Percentiles rank a stretch among this genome's conserved stretches.
phyloP scores from a whole-genome alignment of 2,113 vertebrate genomes.

The Catagonus wagneri region DNA sequence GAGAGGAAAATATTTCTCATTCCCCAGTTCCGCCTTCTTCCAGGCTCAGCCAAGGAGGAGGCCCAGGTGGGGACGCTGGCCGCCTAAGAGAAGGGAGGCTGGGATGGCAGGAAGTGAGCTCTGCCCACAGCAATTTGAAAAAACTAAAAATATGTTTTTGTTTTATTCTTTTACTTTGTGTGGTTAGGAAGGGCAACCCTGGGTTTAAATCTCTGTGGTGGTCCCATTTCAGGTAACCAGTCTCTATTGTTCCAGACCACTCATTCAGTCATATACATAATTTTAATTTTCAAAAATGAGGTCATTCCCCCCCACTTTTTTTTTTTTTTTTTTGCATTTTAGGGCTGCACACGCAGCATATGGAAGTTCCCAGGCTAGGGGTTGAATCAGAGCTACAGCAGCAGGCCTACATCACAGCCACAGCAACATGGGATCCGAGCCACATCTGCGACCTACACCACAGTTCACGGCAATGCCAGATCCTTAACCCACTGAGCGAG shows the following conservation, averaged over 20 bases:
- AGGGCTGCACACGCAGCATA: too few relatives aligned
- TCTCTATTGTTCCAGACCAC: accelerated
- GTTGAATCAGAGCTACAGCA: too few relatives aligned
- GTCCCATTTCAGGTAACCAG: too few relatives aligned
- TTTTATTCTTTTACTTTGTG: neutral
- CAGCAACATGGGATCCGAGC: too few relatives aligned
- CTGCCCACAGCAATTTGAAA: neutral
- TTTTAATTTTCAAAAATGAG: neutral
- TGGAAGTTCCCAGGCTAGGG: too few relatives aligned
- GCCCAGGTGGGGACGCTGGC: constrained; percentile 55
- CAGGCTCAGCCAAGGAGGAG: neutral
- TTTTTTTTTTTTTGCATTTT: neutral
- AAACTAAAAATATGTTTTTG: too few relatives aligned
- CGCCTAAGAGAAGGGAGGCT: neutral
- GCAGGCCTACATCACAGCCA: too few relatives aligned
- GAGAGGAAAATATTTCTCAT: constrained; percentile 73
- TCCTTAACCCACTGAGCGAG: too few relatives aligned
- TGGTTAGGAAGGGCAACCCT: neutral
- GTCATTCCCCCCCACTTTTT: neutral
- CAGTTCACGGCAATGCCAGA: too few relatives aligned
- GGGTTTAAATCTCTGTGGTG: neutral
- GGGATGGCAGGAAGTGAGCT: neutral
- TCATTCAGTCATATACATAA: neutral
- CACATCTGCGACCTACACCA: too few relatives aligned
- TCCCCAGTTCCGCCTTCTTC: neutral